These are phyloP conservation scores for Hafferia zeledoni DNA, from an alignment of 2,797 vertebrate species.

Conservation along the genomic window DNA sequence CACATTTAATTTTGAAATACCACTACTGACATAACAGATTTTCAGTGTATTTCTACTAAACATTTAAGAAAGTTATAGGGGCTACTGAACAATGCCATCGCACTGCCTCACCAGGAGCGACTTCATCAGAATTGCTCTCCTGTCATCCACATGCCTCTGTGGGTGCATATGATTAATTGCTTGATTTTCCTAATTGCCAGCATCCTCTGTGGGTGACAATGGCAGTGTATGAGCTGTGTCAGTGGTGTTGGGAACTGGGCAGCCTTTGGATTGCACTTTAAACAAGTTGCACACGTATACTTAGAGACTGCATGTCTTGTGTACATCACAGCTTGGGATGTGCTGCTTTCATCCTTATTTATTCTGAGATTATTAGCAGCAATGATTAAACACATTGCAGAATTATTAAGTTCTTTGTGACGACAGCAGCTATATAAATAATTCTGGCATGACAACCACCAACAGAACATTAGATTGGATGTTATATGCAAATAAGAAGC, in stretches of 20 bases:
- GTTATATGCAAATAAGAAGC: not conserved
- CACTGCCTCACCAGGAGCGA: not conserved
- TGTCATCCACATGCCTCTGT: not conserved
- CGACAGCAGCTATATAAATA: not conserved
- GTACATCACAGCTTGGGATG: not conserved
- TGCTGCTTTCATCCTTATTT: not conserved
- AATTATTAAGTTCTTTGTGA: not conserved
- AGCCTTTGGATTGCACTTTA: not conserved
- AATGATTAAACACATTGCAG: not conserved
- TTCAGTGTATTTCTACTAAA: not conserved
- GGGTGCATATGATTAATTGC: not conserved
- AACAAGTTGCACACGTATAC: not conserved
- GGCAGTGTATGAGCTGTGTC: not conserved
- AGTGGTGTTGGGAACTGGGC: not conserved
- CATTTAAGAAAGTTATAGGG: not conserved
- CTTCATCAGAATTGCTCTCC: not conserved
- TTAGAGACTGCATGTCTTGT: not conserved
- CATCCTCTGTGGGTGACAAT: not conserved
- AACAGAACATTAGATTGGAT: not conserved
- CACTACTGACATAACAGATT: slow-evolving; percentile 32
- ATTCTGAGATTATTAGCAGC: not conserved
- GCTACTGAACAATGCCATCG: not conserved
- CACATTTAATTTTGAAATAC: slow-evolving; percentile 59
- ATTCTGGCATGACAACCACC: not conserved
- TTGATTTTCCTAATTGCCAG: not conserved